Evolutionary conservation across 1,140 invertebrate species (phyloP).

Genomic region (Musca domestica): DNA sequence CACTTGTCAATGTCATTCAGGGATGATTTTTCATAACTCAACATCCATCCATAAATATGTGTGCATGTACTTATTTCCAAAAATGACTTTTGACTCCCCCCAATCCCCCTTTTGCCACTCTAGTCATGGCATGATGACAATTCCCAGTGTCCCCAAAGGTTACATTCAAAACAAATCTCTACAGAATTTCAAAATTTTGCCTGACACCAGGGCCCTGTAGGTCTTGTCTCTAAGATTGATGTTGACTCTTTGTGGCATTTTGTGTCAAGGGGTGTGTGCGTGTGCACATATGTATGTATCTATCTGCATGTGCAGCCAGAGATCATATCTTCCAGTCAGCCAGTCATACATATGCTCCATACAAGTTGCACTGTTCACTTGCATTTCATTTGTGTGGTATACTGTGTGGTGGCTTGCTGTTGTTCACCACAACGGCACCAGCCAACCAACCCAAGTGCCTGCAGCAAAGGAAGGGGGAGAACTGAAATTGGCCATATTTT

Average conservation of each 20-base stretch:
- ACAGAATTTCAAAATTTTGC: too few relatives aligned
- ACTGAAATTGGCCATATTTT: slow-evolving; percentile 4
- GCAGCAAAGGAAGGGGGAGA: neutral
- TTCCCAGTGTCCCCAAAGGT: slow-evolving; percentile 13
- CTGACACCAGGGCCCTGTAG: slow-evolving; percentile 1
- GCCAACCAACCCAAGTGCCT: neutral
- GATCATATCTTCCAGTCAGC: too few relatives aligned
- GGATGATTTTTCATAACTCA: neutral
- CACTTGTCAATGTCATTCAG: slow-evolving; percentile 24
- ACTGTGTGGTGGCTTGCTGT: too few relatives aligned
- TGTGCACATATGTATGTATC: neutral
- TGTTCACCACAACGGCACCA: too few relatives aligned
- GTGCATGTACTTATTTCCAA: neutral
- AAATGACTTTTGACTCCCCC: slow-evolving; percentile 6
- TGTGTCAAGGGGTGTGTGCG: slow-evolving; percentile 12
- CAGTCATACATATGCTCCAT: too few relatives aligned
- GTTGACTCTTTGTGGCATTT: slow-evolving; percentile 15
- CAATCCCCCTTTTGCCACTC: neutral
- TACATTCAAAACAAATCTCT: neutral
- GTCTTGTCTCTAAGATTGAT: slow-evolving; percentile 18
- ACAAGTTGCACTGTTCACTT: neutral
- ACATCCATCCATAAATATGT: neutral
- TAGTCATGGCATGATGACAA: slow-evolving; percentile 23
- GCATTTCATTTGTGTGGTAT: too few relatives aligned
- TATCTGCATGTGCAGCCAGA: neutral